These are phyloP conservation scores for Tanypteryx hageni DNA, from an alignment of 2,888 invertebrate genomes.

Conservation along the genomic window DNA sequence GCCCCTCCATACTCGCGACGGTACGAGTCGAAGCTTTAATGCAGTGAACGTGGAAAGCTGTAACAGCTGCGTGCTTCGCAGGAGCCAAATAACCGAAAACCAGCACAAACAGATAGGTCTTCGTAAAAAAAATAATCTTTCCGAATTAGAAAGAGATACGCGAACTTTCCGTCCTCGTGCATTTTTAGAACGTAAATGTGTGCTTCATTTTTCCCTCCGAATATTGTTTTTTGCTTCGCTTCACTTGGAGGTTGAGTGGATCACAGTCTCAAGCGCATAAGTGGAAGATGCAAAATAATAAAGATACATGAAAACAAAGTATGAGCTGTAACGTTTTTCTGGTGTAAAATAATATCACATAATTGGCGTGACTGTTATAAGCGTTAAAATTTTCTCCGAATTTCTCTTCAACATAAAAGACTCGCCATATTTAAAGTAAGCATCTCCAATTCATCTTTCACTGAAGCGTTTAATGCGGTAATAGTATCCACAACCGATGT, in stretches of 20 bases:
- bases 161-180: background rate
- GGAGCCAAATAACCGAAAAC: background rate
- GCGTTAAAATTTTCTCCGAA: too few species aligned
- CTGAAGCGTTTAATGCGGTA: too few species aligned
- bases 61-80: background rate
- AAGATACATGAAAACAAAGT: background rate
- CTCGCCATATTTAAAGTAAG: too few species aligned
- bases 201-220: background rate
- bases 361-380: too few species aligned
- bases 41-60: background rate
- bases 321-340: too few species aligned
- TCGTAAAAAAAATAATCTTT: background rate
- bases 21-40: background rate
- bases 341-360: too few species aligned
- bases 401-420: too few species aligned
- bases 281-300: background rate
- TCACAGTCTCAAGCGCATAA: background rate
- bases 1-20: background rate
- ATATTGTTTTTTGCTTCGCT: background rate
- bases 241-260: background rate
- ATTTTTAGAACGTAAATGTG: too few species aligned
- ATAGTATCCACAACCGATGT: too few species aligned
- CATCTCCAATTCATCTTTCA: too few species aligned
- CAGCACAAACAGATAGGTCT: background rate
- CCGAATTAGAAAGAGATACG: background rate